Evolutionary conservation across 2,888 invertebrate genomes (phyloP).

Genomic region (Diachrysia chrysitis): DNA sequence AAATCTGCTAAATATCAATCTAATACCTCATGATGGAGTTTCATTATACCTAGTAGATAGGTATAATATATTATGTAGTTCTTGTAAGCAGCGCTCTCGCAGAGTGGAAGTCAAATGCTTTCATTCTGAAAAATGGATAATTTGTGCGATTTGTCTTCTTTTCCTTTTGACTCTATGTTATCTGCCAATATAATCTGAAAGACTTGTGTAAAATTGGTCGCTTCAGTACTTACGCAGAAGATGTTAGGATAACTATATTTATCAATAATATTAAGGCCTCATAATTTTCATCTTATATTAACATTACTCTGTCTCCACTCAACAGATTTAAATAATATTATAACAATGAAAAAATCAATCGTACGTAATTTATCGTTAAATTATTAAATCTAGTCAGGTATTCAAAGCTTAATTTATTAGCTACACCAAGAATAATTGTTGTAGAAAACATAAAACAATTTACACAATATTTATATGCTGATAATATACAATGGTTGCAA

Average conservation of each 20-base stretch:
- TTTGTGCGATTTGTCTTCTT: no score
- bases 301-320: slow-evolving; percentile 48
- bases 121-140: no score
- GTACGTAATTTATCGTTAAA: slow-evolving; percentile 51
- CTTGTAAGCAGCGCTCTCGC: no score
- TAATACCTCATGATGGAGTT: no score
- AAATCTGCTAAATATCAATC: no score
- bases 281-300: slow-evolving; percentile 14
- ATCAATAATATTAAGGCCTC: slow-evolving; percentile 43
- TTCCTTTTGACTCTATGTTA: no score
- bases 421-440: slow-evolving; percentile 54
- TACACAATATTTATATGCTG: slow-evolving; percentile 45
- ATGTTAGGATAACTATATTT: slow-evolving; percentile 2
- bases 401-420: slow-evolving; percentile 64
- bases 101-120: no score
- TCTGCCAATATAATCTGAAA: background rate
- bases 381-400: slow-evolving; percentile 73
- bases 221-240: slow-evolving; percentile 10
- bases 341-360: slow-evolving; percentile 23
- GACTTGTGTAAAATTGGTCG: background rate
- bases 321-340: slow-evolving; percentile 32
- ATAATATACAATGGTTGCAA: slow-evolving; percentile 37
- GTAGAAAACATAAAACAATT: slow-evolving; percentile 48
- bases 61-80: no score
- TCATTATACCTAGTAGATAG: no score